Evolutionary conservation across 2,797 vertebrate genomes (phyloP), one percentile per base, ranked within the genome.

Genomic region (Chloroceryle amazona): DNA sequence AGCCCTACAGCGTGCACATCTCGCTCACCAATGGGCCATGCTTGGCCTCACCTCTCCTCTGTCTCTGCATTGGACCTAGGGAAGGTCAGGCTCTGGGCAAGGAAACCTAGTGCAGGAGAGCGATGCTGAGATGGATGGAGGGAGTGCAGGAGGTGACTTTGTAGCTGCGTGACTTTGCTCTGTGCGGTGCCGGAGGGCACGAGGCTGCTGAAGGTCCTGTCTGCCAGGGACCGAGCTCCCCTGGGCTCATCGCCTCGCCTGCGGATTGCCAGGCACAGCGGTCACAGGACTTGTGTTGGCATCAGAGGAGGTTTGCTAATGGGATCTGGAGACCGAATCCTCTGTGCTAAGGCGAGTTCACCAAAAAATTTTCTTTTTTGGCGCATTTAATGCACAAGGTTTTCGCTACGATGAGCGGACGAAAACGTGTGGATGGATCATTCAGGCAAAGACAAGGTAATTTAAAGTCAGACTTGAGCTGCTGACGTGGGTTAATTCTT

Each of bases 401-500:
- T 76, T 90, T 29, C 21, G 29, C 31, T 67, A 0, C 25, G 87
- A 76, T n/a, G 60, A 88, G 70, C 29, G 46, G 63, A 20, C 41
- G 52, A 39, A 80, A 84, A 35, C 2, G 18, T 19, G 47, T 39
- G 61, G 63, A 37, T 80, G 52, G 41, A 49, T 62, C 19, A 37
- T 78, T 74, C 33, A 9, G 76, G 87, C 33, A 74, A 67, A 93
- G 39, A 39, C 47, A 57, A 83, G 41, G 67, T 66, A 66, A 92
- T 92, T 89, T 81, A 37, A 16, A 86, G n/a, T n/a, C 70, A 8
- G 54, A 28, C 54, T 66, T 18, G 83, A 84, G 81, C 3, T 95
- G 91, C 91, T 87, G 94, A 41, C 2, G 35, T 82, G 87, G 81
- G 71, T 85, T 89, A 89, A 95, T 95, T 95, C 84, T 55, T 18